Evolutionary conservation across 2,797 vertebrate species (phyloP).

Genomic region (Melanotaenia boesemani): DNA sequence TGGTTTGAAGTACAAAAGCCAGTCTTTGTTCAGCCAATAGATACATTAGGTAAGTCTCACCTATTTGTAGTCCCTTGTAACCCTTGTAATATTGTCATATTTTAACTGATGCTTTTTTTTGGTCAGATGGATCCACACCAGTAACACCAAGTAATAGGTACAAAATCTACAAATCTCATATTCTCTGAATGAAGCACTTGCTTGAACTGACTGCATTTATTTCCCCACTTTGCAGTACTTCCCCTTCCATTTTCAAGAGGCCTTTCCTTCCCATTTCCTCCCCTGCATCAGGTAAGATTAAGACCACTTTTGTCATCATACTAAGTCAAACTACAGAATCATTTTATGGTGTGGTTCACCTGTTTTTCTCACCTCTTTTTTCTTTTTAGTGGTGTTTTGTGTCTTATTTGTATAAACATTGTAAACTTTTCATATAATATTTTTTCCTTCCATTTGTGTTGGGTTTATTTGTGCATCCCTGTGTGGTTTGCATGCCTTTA

Average conservation of each 20-base stretch:
- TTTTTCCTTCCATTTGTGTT: conserved; percentile 33
- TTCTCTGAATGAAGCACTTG: conserved; percentile 10
- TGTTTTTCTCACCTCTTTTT: conserved; percentile 13
- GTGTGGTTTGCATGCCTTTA: conserved; percentile 75
- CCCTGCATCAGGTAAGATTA: conserved; percentile 83
- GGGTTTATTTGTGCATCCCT: conserved; percentile 51
- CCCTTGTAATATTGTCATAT: not conserved
- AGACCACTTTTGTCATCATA: not conserved
- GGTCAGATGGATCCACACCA: conserved; percentile 68
- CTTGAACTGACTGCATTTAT: conserved; percentile 23
- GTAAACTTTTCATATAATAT: conserved; percentile 4
- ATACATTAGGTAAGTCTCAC: conserved; percentile 73
- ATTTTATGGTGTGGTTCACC: conserved; percentile 27
- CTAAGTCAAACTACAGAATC: conserved; percentile 8
- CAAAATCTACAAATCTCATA: not conserved
- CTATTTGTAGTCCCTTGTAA: not conserved
- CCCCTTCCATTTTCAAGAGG: conserved; percentile 90
- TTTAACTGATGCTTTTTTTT: conserved; percentile 29
- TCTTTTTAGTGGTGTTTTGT: conserved; percentile 38
- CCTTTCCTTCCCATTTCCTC: conserved; percentile 90
- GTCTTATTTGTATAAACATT: conserved; percentile 24
- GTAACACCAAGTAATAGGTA: conserved; percentile 78
- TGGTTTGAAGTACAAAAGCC: conserved; percentile 92
- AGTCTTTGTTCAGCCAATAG: conserved; percentile 88
- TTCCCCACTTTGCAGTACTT: conserved; percentile 72